phyloP scores from a whole-genome alignment of 1,140 invertebrate genomes.

The Melanaphis sacchari region DNA sequence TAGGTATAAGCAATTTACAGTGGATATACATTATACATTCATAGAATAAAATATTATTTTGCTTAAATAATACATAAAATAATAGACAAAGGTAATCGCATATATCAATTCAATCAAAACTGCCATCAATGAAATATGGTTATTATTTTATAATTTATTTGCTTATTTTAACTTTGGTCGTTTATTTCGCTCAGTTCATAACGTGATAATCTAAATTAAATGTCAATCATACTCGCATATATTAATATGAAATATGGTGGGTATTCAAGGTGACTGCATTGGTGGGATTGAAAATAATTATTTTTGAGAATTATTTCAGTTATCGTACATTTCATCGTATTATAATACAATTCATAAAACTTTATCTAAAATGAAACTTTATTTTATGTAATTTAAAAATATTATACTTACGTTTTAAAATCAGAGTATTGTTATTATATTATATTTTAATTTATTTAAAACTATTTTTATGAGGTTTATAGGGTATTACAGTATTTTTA shows the following conservation, averaged over 20 bases:
- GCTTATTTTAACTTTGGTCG: not conserved
- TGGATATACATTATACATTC: not conserved
- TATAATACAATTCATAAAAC: not conserved
- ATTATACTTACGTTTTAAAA: not conserved
- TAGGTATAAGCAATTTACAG: not conserved
- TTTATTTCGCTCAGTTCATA: not conserved
- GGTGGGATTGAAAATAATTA: conserved; percentile 3
- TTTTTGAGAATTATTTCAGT: not conserved
- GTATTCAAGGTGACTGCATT: not conserved
- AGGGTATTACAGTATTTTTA: not conserved
- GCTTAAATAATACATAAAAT: not conserved
- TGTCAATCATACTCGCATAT: not conserved
- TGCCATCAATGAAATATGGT: not conserved
- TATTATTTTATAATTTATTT: not conserved
- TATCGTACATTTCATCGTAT: not conserved
- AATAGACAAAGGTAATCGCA: not conserved
- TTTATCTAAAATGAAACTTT: not conserved
- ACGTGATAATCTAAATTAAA: not conserved
- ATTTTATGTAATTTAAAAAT: not conserved
- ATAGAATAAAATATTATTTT: not conserved
- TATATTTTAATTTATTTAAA: not conserved
- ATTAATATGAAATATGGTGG: not conserved
- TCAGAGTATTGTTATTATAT: not conserved
- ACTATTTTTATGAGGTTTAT: not conserved
- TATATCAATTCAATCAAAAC: not conserved